Conservation (phyloP, 2,888 invertebrate species). For the Oxystoma pomonae region DNA sequence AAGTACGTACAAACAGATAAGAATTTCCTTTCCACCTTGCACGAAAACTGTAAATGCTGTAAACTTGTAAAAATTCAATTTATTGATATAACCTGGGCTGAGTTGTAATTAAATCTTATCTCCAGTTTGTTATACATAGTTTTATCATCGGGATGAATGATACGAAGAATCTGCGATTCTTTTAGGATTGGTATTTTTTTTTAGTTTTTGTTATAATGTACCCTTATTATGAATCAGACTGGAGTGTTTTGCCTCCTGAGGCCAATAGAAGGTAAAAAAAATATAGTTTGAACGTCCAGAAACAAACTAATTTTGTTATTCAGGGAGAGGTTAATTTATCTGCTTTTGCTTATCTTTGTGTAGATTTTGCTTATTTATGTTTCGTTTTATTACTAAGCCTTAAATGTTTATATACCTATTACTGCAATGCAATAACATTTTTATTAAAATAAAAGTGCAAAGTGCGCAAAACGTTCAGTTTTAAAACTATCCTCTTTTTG, state of each 20-base stretch:
- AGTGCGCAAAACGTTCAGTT: no score
- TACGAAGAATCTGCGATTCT: not conserved
- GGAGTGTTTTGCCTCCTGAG: constrained; percentile 82
- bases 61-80: not conserved
- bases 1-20: not conserved
- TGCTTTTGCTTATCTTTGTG: not conserved
- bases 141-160: not conserved
- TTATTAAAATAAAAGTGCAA: no score
- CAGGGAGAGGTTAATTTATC: not conserved
- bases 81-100: not conserved
- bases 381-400: no score
- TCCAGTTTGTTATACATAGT: not conserved
- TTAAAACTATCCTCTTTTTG: no score
- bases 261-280: constrained; percentile 71
- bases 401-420: no score
- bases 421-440: no score
- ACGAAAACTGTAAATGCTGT: not conserved
- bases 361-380: not conserved
- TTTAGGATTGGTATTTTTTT: not conserved
- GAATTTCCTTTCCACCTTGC: not conserved
- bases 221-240: constrained; percentile 71
- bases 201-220: constrained; percentile 45
- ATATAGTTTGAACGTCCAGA: constrained; percentile 5
- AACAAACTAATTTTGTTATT: constrained; percentile 2
- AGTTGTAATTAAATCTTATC: not conserved